phyloP scores from a whole-genome alignment of 2,797 vertebrate species.

The Meriones psammophilus region DNA sequence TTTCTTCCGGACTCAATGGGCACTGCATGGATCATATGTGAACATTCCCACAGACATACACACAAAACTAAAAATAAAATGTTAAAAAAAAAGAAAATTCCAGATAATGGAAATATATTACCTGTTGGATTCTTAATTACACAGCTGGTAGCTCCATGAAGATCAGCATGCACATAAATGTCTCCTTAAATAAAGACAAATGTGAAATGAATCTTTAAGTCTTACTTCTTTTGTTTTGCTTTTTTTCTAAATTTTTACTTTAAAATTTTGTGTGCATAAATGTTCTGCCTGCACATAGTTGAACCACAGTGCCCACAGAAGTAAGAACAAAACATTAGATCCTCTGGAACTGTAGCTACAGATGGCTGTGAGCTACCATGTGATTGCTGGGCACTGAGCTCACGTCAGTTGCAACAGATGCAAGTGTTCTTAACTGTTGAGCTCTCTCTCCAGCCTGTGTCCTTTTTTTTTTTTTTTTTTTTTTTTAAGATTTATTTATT shows the following conservation, averaged over 20 bases:
- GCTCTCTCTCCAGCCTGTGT: background rate
- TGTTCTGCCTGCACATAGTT: background rate
- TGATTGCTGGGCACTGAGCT: background rate
- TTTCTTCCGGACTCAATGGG: background rate
- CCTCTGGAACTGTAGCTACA: too few relatives aligned
- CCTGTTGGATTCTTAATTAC: slow-evolving; percentile 98
- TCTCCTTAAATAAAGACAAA: slow-evolving; percentile 90
- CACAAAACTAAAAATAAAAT: background rate
- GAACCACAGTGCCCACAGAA: background rate
- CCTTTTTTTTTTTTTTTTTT: background rate
- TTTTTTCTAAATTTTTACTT: background rate
- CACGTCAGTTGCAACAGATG: background rate
- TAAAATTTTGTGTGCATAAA: background rate
- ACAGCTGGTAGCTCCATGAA: slow-evolving; percentile 98
- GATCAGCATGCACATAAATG: slow-evolving; percentile 97
- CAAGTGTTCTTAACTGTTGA: background rate
- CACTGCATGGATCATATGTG: background rate
- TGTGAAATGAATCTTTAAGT: slow-evolving; percentile 38
- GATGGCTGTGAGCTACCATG: background rate
- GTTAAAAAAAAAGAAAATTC: slow-evolving; percentile 50
- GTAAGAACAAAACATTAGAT: background rate
- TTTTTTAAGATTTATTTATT: too few relatives aligned
- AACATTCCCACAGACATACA: background rate
- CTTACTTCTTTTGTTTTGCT: background rate
- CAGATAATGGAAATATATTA: slow-evolving; percentile 81